Percentiles rank a stretch among this genome's conserved stretches.
These are phyloP conservation scores for Plebejus anna DNA, from an alignment of 2,888 invertebrate species.

Conservation along the genomic window DNA sequence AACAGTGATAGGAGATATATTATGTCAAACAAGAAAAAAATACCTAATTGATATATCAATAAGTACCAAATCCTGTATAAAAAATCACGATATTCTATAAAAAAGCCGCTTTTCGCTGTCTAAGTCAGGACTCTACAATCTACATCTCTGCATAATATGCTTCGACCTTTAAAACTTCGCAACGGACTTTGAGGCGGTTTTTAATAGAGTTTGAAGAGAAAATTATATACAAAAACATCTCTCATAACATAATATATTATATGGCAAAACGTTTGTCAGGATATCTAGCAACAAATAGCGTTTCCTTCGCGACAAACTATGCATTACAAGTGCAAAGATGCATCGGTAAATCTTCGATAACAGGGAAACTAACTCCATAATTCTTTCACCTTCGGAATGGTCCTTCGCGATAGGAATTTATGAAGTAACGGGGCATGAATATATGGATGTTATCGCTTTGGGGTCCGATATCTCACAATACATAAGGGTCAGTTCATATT, in stretches of 20 bases:
- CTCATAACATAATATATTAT: background rate
- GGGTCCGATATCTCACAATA: background rate
- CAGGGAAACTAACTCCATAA: background rate
- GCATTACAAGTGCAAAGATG: background rate
- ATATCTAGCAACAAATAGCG: background rate
- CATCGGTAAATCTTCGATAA: constrained; percentile 3
- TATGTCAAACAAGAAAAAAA: too few species aligned
- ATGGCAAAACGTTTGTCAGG: background rate
- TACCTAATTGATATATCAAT: too few species aligned
- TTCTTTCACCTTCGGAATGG: constrained; percentile 11
- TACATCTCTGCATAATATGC: too few species aligned
- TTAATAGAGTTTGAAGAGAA: too few species aligned
- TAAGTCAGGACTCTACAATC: too few species aligned
- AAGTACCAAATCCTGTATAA: too few species aligned
- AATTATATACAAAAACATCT: background rate
- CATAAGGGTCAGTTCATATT: background rate
- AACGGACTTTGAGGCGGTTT: too few species aligned
- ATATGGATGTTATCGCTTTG: constrained; percentile 13
- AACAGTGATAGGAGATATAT: too few species aligned
- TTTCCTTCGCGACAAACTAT: background rate
- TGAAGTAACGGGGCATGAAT: constrained; percentile 12
- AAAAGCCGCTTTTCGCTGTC: too few species aligned
- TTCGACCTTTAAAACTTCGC: too few species aligned
- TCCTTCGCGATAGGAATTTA: constrained; percentile 4
- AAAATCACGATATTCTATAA: too few species aligned